phyloP scores from a whole-genome alignment of 2,797 vertebrate genomes.

The Leptatherina wallacei region DNA sequence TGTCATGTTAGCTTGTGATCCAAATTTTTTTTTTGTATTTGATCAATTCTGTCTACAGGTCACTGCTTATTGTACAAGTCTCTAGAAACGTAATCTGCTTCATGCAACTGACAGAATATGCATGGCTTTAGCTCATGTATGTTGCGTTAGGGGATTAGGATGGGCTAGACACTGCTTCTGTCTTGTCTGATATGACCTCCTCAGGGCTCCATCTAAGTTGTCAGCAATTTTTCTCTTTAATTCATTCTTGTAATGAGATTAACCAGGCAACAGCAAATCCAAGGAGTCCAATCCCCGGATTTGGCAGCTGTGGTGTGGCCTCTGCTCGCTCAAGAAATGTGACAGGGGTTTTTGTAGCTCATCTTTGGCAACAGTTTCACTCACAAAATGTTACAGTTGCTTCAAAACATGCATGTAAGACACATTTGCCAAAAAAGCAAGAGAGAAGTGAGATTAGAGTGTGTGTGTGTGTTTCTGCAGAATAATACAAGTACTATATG shows the following conservation, averaged over 20 bases:
- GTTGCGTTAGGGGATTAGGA: constrained; percentile 70
- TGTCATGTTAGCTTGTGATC: constrained; percentile 13
- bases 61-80: constrained; percentile 10
- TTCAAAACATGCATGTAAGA: not conserved
- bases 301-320: constrained; percentile 71
- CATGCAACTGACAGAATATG: constrained; percentile 50
- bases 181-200: constrained; percentile 85
- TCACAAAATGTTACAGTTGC: not conserved
- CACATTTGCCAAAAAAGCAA: not conserved
- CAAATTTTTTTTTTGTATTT: constrained; percentile 3
- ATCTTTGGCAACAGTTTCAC: constrained; percentile 48
- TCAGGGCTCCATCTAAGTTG: constrained; percentile 79
- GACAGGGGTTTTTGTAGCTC: constrained; percentile 35
- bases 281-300: constrained; percentile 74
- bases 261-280: constrained; percentile 81
- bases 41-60: constrained; percentile 23
- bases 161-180: constrained; percentile 79
- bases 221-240: constrained; percentile 88
- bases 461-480: not conserved
- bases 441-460: not conserved
- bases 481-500: not conserved
- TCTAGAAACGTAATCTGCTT: constrained; percentile 41
- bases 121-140: constrained; percentile 49
- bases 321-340: constrained; percentile 60
- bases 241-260: constrained; percentile 87